These are phyloP conservation scores for Chymomyza costata DNA, from an alignment of 1,140 invertebrate species.

Conservation along the genomic window DNA sequence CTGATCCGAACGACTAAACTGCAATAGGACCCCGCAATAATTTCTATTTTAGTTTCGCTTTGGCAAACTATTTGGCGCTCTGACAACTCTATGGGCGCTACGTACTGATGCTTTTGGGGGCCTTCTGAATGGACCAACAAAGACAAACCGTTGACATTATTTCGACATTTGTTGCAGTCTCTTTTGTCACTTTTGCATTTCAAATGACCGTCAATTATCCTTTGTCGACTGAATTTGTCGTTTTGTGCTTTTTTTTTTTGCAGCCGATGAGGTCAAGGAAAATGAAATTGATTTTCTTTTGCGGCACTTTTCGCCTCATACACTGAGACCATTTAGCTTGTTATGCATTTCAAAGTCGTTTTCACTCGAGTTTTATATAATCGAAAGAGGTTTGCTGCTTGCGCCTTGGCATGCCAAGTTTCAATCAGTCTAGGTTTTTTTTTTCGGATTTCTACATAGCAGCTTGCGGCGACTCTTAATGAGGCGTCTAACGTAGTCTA, in stretches of 20 bases:
- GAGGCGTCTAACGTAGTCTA: no score
- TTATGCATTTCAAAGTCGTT: conserved; percentile 22
- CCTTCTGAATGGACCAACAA: conserved; percentile 11
- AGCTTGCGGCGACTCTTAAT: no score
- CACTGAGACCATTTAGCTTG: neutral
- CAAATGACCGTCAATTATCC: conserved; percentile 73
- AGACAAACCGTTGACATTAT: conserved; percentile 56
- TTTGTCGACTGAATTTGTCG: conserved; percentile 47
- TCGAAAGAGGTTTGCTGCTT: conserved; percentile 3
- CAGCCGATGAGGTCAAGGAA: conserved; percentile 57
- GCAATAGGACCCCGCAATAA: no score
- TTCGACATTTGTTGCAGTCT: conserved; percentile 55
- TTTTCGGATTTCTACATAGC: no score
- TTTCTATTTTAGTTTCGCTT: conserved; percentile 68
- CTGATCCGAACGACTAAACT: no score
- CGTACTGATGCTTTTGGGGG: conserved; percentile 8
- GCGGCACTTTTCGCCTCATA: conserved; percentile 3
- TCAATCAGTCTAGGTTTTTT: no score
- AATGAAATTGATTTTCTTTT: conserved; percentile 59
- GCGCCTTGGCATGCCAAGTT: no score
- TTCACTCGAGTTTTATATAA: conserved; percentile 15
- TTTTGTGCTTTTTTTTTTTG: conserved; percentile 2
- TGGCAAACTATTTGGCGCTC: conserved; percentile 50
- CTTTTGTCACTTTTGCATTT: conserved; percentile 63
- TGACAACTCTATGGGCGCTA: conserved; percentile 9